Percentiles rank a stretch among this genome's conserved stretches.
These are phyloP conservation scores for Stenoptilia bipunctidactyla DNA, from an alignment of 2,888 invertebrate genomes.

Conservation along the genomic window DNA sequence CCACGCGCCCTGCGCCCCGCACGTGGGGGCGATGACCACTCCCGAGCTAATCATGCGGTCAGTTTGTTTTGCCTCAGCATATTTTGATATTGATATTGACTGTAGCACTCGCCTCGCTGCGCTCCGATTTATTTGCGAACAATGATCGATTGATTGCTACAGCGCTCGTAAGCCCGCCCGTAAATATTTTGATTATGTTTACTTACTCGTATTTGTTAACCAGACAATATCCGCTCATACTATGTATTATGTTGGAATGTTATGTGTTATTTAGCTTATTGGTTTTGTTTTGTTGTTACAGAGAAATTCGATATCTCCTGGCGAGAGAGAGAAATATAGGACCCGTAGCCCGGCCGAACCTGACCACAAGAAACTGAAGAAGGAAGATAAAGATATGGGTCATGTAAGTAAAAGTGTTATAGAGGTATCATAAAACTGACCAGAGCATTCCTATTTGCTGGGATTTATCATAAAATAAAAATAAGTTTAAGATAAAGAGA, in stretches of 20 bases:
- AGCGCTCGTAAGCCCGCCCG: slow-evolving; percentile 48
- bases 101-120: slow-evolving; percentile 61
- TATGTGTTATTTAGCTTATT: slow-evolving; percentile 22
- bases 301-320: slow-evolving; percentile 89
- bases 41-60: slow-evolving; percentile 71
- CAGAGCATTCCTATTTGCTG: too few species aligned
- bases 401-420: slow-evolving; percentile 85
- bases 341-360: slow-evolving; percentile 83
- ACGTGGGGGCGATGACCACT: slow-evolving; percentile 56
- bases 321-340: slow-evolving; percentile 85
- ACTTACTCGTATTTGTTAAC: slow-evolving; percentile 45
- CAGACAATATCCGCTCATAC: slow-evolving; percentile 35
- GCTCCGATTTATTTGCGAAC: slow-evolving; percentile 68
- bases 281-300: slow-evolving; percentile 54
- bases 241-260: slow-evolving; percentile 16
- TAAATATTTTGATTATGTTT: slow-evolving; percentile 68
- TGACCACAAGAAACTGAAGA: slow-evolving; percentile 80
- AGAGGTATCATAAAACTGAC: too few species aligned
- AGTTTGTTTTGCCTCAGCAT: slow-evolving; percentile 71
- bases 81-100: slow-evolving; percentile 71
- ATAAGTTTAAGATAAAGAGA: too few species aligned
- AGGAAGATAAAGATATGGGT: slow-evolving; percentile 86
- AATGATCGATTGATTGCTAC: slow-evolving; percentile 68
- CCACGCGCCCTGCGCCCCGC: slow-evolving; percentile 19
- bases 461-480: too few species aligned